Evolutionary conservation across 2,113 vertebrate species (phyloP).

Genomic region (Fregata magnificens): DNA sequence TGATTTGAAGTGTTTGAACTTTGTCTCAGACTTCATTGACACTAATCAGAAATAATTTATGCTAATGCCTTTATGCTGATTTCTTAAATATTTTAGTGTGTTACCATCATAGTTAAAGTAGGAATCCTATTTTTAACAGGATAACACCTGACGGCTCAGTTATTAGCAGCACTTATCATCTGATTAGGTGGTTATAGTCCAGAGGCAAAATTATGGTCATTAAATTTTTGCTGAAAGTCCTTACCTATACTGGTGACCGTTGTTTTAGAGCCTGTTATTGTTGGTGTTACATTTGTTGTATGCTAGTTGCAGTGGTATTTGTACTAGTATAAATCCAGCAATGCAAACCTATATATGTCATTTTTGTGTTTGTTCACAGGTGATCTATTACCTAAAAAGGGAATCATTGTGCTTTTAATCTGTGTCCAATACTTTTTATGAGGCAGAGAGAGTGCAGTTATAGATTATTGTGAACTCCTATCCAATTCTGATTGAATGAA

Average conservation of each 20-base stretch:
- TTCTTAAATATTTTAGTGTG: not conserved
- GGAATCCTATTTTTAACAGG: not conserved
- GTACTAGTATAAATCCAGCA: conserved; percentile 36
- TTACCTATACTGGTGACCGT: conserved; percentile 7
- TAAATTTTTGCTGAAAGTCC: conserved; percentile 59
- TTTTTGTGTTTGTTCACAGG: conserved; percentile 25
- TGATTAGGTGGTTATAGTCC: conserved; percentile 51
- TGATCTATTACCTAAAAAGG: not conserved
- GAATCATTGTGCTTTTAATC: not conserved
- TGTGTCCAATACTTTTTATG: not conserved
- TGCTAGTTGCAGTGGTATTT: not conserved
- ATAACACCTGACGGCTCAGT: not conserved
- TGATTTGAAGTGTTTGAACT: not conserved
- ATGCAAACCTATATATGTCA: conserved; percentile 2
- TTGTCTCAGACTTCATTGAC: not conserved
- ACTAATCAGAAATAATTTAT: not conserved
- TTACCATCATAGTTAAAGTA: not conserved
- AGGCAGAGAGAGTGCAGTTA: not conserved
- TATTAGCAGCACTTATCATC: conserved; percentile 44
- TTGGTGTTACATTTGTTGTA: not conserved
- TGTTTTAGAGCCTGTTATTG: conserved; percentile 39
- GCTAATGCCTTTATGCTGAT: not conserved
- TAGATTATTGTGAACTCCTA: not conserved
- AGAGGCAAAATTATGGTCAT: conserved; percentile 54
- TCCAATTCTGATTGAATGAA: not conserved